Percentiles rank a stretch among this genome's conserved stretches.
Evolutionary conservation across 2,888 invertebrate genomes (phyloP).

Genomic region (Bembecia ichneumoniformis): DNA sequence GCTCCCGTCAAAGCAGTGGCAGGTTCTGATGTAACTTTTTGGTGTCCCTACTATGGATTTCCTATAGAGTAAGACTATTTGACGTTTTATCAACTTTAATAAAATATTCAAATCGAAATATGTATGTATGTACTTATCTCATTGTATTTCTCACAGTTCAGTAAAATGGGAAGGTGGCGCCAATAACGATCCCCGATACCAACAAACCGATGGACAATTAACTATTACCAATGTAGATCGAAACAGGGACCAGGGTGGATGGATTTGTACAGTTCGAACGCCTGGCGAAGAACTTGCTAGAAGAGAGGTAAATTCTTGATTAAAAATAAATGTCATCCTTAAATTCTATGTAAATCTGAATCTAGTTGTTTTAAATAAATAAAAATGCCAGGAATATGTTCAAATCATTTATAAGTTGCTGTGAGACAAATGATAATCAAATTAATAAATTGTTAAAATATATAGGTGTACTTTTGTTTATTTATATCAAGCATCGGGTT

Average conservation of each 20-base stretch:
- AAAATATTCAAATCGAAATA: neutral
- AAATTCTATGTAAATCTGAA: neutral
- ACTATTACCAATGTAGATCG: conserved; percentile 76
- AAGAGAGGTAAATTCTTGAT: conserved; percentile 68
- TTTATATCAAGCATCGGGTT: no score
- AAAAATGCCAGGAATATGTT: no score
- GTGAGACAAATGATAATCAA: no score
- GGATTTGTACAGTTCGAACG: conserved; percentile 84
- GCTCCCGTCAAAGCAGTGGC: conserved; percentile 85
- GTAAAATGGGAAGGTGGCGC: conserved; percentile 78
- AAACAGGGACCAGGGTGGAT: conserved; percentile 80
- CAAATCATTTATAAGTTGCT: no score
- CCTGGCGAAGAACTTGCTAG: conserved; percentile 83
- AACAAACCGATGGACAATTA: conserved; percentile 71
- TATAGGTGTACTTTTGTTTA: no score
- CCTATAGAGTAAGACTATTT: conserved; percentile 74
- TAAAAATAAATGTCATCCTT: neutral
- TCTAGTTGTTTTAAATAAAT: no score
- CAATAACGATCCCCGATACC: conserved; percentile 63
- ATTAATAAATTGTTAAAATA: no score
- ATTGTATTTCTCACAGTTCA: conserved; percentile 43
- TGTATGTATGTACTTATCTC: no score
- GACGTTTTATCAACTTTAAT: conserved; percentile 1
- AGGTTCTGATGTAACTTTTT: conserved; percentile 80
- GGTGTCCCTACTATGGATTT: conserved; percentile 90